Evolutionary conservation across 35 echinoderm and acorn worm genomes (phyloP).

Genomic region (Amphiura filiformis): DNA sequence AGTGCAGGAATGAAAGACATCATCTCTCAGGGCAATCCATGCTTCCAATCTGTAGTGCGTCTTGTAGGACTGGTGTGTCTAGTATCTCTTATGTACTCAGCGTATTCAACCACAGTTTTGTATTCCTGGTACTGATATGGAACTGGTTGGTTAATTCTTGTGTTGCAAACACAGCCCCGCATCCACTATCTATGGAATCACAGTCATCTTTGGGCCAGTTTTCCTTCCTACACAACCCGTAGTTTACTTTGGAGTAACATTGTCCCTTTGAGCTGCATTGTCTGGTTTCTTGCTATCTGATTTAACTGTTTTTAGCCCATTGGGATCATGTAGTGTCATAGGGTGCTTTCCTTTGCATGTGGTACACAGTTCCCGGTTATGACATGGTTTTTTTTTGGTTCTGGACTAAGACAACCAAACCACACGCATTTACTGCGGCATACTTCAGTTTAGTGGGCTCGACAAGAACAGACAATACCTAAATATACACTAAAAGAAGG

Average conservation of each 20-base stretch:
- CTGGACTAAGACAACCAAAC: neutral
- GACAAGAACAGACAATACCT: no score
- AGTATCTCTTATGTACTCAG: conserved; percentile 12
- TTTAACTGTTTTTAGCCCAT: neutral
- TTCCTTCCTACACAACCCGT: neutral
- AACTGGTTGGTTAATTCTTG: neutral
- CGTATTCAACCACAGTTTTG: conserved; percentile 16
- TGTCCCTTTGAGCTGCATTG: neutral
- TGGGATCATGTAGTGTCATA: neutral
- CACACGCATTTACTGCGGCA: neutral
- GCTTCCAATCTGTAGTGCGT: conserved; percentile 20
- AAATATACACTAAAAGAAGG: no score
- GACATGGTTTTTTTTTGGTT: neutral
- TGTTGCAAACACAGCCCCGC: conserved; percentile 1
- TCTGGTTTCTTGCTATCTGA: neutral
- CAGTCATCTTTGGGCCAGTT: conserved; percentile 1
- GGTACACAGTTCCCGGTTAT: neutral
- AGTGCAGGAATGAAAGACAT: no score
- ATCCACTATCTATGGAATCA: conserved; percentile 25
- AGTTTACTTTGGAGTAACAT: neutral
- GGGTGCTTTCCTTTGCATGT: neutral
- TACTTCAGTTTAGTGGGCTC: neutral
- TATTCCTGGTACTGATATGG: neutral
- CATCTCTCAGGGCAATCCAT: no score
- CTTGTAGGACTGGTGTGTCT: neutral